These are phyloP conservation scores for Bicyclus anynana DNA, from an alignment of 1,140 invertebrate genomes.

Conservation along the genomic window DNA sequence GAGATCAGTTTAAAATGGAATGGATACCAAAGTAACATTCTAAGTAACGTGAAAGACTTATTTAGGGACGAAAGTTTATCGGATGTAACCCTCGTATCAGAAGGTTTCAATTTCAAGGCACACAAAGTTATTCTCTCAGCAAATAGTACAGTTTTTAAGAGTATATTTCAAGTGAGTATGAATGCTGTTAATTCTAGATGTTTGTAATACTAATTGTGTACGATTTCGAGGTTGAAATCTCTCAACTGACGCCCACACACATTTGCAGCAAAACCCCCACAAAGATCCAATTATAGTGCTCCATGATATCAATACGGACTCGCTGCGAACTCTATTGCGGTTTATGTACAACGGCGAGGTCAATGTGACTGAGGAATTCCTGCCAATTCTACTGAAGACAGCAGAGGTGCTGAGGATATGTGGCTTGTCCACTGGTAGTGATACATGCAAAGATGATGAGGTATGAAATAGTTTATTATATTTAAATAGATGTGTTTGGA, in stretches of 20 bases:
- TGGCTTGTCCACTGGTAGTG: slow-evolving; percentile 78
- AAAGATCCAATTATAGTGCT: slow-evolving; percentile 83
- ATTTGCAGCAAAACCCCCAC: slow-evolving; percentile 80
- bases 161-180: slow-evolving; percentile 80
- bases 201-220: background rate
- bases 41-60: slow-evolving; percentile 80
- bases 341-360: slow-evolving; percentile 85
- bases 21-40: slow-evolving; percentile 81
- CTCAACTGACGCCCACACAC: slow-evolving; percentile 49
- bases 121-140: slow-evolving; percentile 86
- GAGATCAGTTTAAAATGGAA: slow-evolving; percentile 84
- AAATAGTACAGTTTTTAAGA: slow-evolving; percentile 84
- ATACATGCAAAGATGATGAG: slow-evolving; percentile 49
- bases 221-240: background rate
- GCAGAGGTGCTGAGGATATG: slow-evolving; percentile 81
- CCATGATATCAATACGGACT: slow-evolving; percentile 81
- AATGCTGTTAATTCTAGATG: background rate
- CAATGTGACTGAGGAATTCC: slow-evolving; percentile 81
- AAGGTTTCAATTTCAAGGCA: slow-evolving; percentile 82
- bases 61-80: slow-evolving; percentile 82
- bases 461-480: slow-evolving; percentile 27
- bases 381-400: slow-evolving; percentile 80
- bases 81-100: slow-evolving; percentile 84
- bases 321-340: slow-evolving; percentile 79
- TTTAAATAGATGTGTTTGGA: too few relatives aligned